Conservation (phyloP, 2,888 invertebrate genomes). For the Agonopterix arenella region DNA sequence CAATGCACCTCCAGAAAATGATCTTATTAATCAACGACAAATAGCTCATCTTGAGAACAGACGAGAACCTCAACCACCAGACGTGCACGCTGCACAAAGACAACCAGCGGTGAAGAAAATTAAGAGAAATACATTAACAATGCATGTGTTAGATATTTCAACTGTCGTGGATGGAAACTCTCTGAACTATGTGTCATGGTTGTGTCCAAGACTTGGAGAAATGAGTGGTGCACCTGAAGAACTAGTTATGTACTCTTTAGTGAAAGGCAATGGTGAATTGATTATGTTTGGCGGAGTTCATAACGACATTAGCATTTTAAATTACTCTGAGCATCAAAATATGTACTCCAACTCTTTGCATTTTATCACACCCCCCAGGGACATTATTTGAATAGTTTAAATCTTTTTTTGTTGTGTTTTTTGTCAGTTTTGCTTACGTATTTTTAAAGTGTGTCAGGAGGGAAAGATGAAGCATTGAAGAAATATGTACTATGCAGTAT, state of each 20-base stretch:
- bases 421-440: too few relatives aligned
- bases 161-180: slow-evolving; percentile 80
- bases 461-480: too few relatives aligned
- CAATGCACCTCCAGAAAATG: slow-evolving; percentile 55
- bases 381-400: slow-evolving; percentile 74
- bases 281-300: slow-evolving; percentile 98
- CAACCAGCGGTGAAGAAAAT: slow-evolving; percentile 76
- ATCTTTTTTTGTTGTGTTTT: too few relatives aligned
- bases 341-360: slow-evolving; percentile 87
- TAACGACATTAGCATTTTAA: slow-evolving; percentile 82
- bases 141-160: slow-evolving; percentile 92
- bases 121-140: slow-evolving; percentile 82
- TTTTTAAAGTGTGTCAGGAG: too few relatives aligned
- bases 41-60: slow-evolving; percentile 62
- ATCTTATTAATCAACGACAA: slow-evolving; percentile 68
- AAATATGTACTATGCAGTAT: too few relatives aligned
- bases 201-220: slow-evolving; percentile 81
- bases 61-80: slow-evolving; percentile 47
- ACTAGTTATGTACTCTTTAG: slow-evolving; percentile 91
- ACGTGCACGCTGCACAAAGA: slow-evolving; percentile 41
- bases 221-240: slow-evolving; percentile 88
- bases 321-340: slow-evolving; percentile 74
- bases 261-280: slow-evolving; percentile 93
- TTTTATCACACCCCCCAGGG: slow-evolving; percentile 84
- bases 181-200: slow-evolving; percentile 81